Evolutionary conservation across 2,113 vertebrate species (phyloP).

Genomic region (Peromyscus californicus): DNA sequence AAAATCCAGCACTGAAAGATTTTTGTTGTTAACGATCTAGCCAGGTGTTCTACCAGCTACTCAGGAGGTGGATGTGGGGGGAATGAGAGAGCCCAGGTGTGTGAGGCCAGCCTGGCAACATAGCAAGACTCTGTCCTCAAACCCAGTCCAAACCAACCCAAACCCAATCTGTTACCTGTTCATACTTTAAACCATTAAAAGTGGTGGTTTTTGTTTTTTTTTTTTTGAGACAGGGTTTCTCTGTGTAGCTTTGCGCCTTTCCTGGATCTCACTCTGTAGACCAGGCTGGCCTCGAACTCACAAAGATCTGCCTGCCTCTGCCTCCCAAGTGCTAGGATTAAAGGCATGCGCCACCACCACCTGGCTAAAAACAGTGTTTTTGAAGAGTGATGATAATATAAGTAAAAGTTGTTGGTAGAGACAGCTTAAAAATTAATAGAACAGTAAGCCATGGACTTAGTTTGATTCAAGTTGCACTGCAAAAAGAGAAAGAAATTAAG

Average conservation of each 20-base stretch:
- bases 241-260: too few species aligned
- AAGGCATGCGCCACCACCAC: too few species aligned
- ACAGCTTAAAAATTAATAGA: neutral
- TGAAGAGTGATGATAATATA: neutral
- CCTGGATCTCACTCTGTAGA: too few species aligned
- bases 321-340: too few species aligned
- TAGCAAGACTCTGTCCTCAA: neutral
- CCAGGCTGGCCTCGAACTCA: too few species aligned
- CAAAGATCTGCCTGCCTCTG: too few species aligned
- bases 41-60: neutral
- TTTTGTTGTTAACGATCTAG: neutral
- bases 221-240: too few species aligned
- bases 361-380: slow-evolving; percentile 39
- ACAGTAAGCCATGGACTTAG: neutral
- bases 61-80: neutral
- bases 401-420: neutral
- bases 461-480: slow-evolving; percentile 1
- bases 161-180: neutral
- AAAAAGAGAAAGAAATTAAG: neutral
- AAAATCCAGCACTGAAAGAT: neutral
- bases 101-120: neutral
- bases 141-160: neutral
- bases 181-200: neutral
- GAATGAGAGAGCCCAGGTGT: neutral
- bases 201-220: too few species aligned